Percentiles rank a stretch among this genome's conserved stretches.
These are phyloP conservation scores for Mesitornis unicolor DNA, from an alignment of 2,113 vertebrate genomes.

Conservation along the genomic window DNA sequence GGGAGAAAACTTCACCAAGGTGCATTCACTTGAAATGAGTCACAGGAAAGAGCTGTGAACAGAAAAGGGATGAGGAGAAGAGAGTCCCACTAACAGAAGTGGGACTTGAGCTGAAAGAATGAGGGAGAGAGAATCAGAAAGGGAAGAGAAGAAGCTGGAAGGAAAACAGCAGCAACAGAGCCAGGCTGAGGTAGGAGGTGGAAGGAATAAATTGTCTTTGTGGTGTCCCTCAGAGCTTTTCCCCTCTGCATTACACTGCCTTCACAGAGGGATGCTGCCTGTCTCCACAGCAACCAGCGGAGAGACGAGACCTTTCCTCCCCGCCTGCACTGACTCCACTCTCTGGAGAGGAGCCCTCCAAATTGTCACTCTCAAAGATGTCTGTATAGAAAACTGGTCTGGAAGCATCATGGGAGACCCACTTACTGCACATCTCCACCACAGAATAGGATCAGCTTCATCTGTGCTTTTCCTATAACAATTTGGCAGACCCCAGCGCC, in stretches of 20 bases:
- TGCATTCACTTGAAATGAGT: background rate
- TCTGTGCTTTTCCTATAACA: background rate
- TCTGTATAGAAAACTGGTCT: background rate
- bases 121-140: background rate
- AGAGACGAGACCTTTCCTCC: background rate
- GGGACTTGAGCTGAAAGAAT: background rate
- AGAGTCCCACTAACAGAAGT: background rate
- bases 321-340: background rate
- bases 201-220: background rate
- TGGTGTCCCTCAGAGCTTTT: background rate
- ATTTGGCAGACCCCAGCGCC: background rate
- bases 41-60: background rate
- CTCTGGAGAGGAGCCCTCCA: background rate
- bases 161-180: background rate
- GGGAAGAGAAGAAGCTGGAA: background rate
- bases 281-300: background rate
- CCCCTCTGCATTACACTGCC: background rate
- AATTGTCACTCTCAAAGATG: background rate
- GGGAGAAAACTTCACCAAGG: background rate
- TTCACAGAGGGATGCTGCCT: background rate
- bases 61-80: background rate
- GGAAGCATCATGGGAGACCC: background rate
- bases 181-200: background rate
- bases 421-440: background rate
- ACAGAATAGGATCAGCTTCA: background rate